A percentile compares a stretch with the other conserved stretches of the same genome.
Evolutionary conservation across 2,113 vertebrate species (phyloP).

Genomic region (Spermophilus dauricus): DNA sequence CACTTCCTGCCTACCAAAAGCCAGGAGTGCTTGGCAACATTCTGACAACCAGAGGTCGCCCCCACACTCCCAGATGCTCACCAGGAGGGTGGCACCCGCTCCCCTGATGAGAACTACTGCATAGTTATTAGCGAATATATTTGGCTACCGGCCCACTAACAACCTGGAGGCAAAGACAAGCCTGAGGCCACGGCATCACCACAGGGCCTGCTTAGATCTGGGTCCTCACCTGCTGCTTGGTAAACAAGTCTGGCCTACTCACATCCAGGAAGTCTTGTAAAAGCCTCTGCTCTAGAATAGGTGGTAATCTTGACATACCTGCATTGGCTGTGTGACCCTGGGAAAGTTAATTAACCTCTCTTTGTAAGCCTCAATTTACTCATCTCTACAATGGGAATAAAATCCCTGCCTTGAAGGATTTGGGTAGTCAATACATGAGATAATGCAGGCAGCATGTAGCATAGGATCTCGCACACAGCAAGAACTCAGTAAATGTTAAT

Average conservation of each 20-base stretch:
- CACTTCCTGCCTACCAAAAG: conserved; percentile 3
- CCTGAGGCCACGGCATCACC: neutral
- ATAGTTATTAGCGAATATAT: neutral
- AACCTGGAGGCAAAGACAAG: neutral
- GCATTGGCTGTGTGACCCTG: neutral
- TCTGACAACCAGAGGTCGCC: conserved; percentile 13
- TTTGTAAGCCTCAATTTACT: neutral
- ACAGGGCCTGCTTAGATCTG: neutral
- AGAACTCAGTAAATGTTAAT: neutral
- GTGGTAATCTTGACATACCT: neutral
- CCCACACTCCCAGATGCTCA: neutral
- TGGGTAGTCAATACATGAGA: neutral
- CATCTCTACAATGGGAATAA: neutral
- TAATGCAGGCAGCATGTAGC: neutral
- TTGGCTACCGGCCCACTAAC: conserved; percentile 25
- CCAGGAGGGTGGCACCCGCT: neutral
- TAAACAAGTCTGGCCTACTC: neutral
- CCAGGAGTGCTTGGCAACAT: neutral
- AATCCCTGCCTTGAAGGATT: neutral
- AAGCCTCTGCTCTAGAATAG: neutral
- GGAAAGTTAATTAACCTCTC: conserved; percentile 11
- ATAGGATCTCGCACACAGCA: neutral
- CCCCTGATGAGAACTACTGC: neutral
- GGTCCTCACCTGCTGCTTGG: neutral
- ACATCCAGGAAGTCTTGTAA: neutral